Evolutionary conservation across 2,888 invertebrate genomes (phyloP), one percentile per base, ranked within the genome.

Genomic region (Cataglyphis rosenhaueri): DNA sequence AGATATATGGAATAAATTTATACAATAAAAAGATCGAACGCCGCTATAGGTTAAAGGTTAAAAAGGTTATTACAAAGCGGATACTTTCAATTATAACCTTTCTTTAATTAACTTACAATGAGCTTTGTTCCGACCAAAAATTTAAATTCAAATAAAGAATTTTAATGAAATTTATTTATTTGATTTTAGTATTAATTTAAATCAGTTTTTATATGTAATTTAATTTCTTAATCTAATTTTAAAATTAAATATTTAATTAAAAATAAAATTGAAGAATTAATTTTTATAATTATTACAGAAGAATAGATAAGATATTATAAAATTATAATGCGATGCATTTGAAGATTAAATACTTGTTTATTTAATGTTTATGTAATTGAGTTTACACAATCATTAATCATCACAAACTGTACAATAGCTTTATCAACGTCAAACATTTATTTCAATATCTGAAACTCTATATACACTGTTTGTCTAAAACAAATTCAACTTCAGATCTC

Each of bases 1-100:
- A 65, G 38, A 65, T 55, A 52, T 29, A 18, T 55, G 32, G 12
- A 76, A 65, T 41, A 75, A 75, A 75, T 75, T 48, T 75, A 35
- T 21, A 18, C 35, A 64, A 48, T 48, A 64, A 52, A 64, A 44
- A 32, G 75, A n/a, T 35, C 1, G 48, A 35, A 35, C 8, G 21
- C 5, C 3, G 21, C 10, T 41, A 12, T 64, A 64, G 64, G 52
- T 64, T 52, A 64, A 52, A 52, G 38, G 25, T 64, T 59, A 29
- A 52, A 75, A 38, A 35, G 25, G 52, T 52, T 35, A 29, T 52
- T 52, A 75, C 25, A 74, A 21, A 44, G 21, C 15, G 35, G 21
- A 25, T 38, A 35, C 12, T 64, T 52, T 25, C 52, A 75, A 75
- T 75, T 64, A 73, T 52, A 73, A 64, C 35, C 29, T 3, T 52